A percentile compares a stretch with the other conserved stretches of the same genome.
Conservation (phyloP, 2,888 invertebrate genomes). For the Cantharis rufa region DNA sequence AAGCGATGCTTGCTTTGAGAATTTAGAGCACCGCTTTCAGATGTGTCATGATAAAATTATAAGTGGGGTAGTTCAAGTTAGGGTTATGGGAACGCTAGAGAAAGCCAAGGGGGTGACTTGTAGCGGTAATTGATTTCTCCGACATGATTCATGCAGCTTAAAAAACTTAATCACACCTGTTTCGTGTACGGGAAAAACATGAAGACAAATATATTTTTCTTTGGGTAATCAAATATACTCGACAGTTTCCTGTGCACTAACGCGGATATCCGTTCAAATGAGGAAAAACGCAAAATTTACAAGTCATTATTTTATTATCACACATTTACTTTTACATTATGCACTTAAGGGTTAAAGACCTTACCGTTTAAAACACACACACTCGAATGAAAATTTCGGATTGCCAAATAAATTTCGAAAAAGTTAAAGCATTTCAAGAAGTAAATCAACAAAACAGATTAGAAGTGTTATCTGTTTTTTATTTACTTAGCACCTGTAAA, state of each 20-base stretch:
- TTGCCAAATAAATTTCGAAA: neutral
- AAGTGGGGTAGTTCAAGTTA: neutral
- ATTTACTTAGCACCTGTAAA: neutral
- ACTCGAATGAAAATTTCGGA: neutral
- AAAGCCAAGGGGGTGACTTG: constrained; percentile 7
- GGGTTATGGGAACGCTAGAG: constrained; percentile 17
- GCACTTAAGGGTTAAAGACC: neutral
- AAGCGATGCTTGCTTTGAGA: neutral
- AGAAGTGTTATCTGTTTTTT: neutral
- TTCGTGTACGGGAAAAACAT: neutral
- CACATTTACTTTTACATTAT: neutral
- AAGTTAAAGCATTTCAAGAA: neutral
- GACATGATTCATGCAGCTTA: constrained; percentile 13
- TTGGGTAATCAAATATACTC: neutral
- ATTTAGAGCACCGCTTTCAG: neutral
- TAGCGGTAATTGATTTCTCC: constrained; percentile 14
- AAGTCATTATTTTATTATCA: neutral
- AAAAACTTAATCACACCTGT: constrained; percentile 13
- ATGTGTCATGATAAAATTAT: neutral
- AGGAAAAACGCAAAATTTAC: neutral
- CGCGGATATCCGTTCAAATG: neutral
- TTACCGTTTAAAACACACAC: neutral
- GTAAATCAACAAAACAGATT: neutral
- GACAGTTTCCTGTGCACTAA: neutral
- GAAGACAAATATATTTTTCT: neutral